Conservation (phyloP, 2,797 vertebrate genomes). For the Fistularia tabacaria region DNA sequence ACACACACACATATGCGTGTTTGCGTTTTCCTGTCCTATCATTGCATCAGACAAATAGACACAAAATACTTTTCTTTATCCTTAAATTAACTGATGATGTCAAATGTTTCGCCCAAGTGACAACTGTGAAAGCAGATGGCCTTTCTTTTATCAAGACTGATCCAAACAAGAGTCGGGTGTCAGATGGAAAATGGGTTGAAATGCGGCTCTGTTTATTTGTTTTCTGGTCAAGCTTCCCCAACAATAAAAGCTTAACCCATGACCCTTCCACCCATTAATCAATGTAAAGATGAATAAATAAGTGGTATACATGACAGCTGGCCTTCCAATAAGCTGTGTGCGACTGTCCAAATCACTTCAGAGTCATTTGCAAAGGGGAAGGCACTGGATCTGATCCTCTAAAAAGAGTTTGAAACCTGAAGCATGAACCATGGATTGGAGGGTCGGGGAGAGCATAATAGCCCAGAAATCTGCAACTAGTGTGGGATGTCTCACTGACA, state of each 20-base stretch:
- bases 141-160: conserved; percentile 21
- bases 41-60: too few species aligned
- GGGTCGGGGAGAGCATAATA: conserved; percentile 36
- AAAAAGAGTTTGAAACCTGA: conserved; percentile 80
- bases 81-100: not conserved
- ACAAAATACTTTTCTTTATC: not conserved
- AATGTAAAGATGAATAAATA: conserved; percentile 73
- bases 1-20: too few species aligned
- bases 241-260: conserved; percentile 71
- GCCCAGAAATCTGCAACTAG: conserved; percentile 69
- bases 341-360: conserved; percentile 75
- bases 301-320: conserved; percentile 73
- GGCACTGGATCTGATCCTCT: conserved; percentile 60
- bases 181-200: not conserved
- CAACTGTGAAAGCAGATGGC: too few species aligned
- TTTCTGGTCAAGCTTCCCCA: conserved; percentile 57
- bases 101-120: conserved; percentile 10
- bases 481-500: conserved; percentile 51
- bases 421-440: conserved; percentile 75
- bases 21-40: too few species aligned
- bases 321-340: conserved; percentile 74
- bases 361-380: conserved; percentile 65
- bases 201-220: conserved; percentile 63
- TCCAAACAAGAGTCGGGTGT: conserved; percentile 45
- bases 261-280: conserved; percentile 74